Base-by-base conservation (phyloP, 2,797 vertebrate species). In the Scolopax rusticola region DNA sequence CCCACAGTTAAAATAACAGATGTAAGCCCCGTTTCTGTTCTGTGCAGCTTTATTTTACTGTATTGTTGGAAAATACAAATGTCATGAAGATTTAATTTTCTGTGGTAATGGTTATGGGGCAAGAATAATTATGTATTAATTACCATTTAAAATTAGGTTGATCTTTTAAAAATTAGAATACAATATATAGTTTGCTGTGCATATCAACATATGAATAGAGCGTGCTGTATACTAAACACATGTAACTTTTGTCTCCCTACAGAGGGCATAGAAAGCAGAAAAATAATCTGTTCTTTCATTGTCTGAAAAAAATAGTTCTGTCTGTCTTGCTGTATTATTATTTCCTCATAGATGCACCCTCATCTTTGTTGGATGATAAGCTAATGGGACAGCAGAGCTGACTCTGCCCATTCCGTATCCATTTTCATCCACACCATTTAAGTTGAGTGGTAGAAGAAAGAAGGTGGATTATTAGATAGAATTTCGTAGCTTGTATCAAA, bases 1-100 rank as follows among this genome's bases (percentile, higher is more conserved):
- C 84, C 69, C 54, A 28, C 91, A 78, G 47, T 87, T 94, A 81
- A 73, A 92, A 24, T 48, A 96, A 51, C 51, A 93, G 59, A 93
- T 78, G 33, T 51, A 77, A 67, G 17, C 43, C 33, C 27, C 60
- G 9, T 59, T 90, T 80, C 50, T 89, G 78, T 86, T 65, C n/a
- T 80, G 2, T 33, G 69, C 12, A 59, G 25, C 13, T 75, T 80
- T 94, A 64, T 76, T 60, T 85, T 90, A 74, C 28, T 81, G 18
- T 61, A 36, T 54, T 80, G 36, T 73, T 95, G 81, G 53, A 80
- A 78, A 51, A 20, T 76, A 28, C 24, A 80, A 78, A 75, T 54
- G 48, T 45, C 28, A 68, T 20, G n/a, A 93, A 74, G 36, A 81
- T 43, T 92, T 80, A 79, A 71, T 87, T 91, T 92, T 74, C 24